Conservation (phyloP, 2,113 vertebrate species). For the Carettochelys insculpta region DNA sequence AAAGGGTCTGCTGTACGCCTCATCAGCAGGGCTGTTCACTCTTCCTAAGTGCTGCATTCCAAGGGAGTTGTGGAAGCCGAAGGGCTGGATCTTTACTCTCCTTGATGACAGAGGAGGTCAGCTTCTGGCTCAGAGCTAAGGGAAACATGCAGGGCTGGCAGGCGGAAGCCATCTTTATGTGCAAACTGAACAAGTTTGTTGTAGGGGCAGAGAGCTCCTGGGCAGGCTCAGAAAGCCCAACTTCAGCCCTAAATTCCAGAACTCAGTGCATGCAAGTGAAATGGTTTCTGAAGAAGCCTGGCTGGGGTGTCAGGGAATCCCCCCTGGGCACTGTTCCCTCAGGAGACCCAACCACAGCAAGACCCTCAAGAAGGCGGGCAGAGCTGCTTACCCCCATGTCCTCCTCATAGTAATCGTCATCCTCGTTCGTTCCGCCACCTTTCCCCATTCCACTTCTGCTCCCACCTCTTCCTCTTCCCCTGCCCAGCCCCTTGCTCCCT, state of each 20-base stretch:
- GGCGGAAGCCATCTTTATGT: neutral
- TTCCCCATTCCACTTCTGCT: slow-evolving; percentile 76
- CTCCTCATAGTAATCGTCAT: slow-evolving; percentile 88
- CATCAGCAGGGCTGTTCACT: neutral
- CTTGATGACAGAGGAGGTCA: neutral
- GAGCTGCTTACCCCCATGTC: slow-evolving; percentile 83
- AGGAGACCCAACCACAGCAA: neutral
- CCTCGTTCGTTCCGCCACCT: slow-evolving; percentile 82
- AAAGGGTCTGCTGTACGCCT: neutral
- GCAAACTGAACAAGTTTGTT: neutral
- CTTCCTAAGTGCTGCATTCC: neutral
- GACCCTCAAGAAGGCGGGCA: fast-evolving
- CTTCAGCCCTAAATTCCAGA: neutral
- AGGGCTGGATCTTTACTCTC: neutral
- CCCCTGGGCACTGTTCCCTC: neutral
- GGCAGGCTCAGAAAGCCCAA: neutral
- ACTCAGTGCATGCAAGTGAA: neutral
- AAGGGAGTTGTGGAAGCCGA: neutral
- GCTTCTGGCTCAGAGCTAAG: neutral
- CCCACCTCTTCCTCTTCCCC: slow-evolving; percentile 81
- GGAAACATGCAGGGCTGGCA: neutral
- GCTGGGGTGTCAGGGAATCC: fast-evolving
- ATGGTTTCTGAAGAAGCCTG: neutral
- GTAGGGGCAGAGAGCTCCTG: neutral
- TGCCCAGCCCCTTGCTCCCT: slow-evolving; percentile 79